Percentiles rank a stretch among this genome's conserved stretches.
These are phyloP conservation scores for Ifrita kowaldi DNA, from an alignment of 2,113 vertebrate species.

Conservation along the genomic window DNA sequence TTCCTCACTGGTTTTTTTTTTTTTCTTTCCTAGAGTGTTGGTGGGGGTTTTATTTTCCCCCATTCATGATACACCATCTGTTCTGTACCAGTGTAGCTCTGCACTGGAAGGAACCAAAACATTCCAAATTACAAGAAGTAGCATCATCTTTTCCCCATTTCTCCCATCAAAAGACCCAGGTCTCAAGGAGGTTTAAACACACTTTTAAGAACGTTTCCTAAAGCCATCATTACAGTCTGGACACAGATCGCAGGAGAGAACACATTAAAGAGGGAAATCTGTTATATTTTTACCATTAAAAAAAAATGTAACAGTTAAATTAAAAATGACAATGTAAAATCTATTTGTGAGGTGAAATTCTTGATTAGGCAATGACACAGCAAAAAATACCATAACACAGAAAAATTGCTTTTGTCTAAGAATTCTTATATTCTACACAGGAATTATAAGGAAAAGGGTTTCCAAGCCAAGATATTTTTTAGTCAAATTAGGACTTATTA, in stretches of 20 bases:
- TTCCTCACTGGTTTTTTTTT: not conserved
- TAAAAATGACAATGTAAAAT: not conserved
- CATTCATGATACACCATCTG: not conserved
- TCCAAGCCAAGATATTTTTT: not conserved
- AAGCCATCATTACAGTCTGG: not conserved
- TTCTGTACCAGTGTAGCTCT: not conserved
- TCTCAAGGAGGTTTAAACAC: not conserved
- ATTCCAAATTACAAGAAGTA: not conserved
- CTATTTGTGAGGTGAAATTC: not conserved
- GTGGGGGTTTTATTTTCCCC: fast-evolving
- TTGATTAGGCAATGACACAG: not conserved
- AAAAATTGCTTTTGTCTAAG: not conserved
- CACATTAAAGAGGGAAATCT: not conserved
- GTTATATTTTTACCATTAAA: not conserved
- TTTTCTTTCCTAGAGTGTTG: not conserved
- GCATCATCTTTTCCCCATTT: not conserved
- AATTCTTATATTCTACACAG: not conserved
- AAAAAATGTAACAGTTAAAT: not conserved
- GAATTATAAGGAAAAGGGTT: not conserved
- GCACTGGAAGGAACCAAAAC: not conserved
- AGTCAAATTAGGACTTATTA: not conserved
- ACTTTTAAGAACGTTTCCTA: not conserved
- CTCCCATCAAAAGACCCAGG: not conserved
- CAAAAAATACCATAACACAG: not conserved
- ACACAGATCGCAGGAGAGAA: not conserved